Evolutionary conservation across 2,888 invertebrate genomes (phyloP).

Genomic region (Lampropteryx suffumata): DNA sequence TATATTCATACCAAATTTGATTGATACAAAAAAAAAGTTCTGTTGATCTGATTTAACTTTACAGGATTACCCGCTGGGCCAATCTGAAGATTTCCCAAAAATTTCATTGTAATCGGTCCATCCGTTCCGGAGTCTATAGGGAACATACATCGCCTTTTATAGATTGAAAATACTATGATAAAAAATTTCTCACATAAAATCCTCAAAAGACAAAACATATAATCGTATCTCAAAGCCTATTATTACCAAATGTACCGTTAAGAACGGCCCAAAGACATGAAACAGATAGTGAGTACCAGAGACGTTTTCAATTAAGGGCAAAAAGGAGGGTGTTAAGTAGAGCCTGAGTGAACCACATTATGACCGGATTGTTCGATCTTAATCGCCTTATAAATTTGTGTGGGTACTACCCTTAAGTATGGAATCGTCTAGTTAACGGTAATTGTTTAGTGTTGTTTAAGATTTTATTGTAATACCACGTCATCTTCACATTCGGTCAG

Average conservation of each 20-base stretch:
- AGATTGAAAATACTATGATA: background rate
- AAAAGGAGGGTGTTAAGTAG: constrained; percentile 56
- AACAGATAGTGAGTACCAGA: constrained; percentile 46
- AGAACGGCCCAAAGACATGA: constrained; percentile 35
- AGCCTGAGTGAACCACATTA: constrained; percentile 58
- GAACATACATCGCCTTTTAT: too few relatives aligned
- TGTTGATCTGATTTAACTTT: too few relatives aligned
- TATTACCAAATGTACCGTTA: constrained; percentile 33
- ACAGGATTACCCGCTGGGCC: too few relatives aligned
- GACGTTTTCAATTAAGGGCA: constrained; percentile 53
- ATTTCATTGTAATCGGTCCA: too few relatives aligned
- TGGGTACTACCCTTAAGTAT: constrained; percentile 30
- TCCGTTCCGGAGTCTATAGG: too few relatives aligned
- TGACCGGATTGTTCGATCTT: constrained; percentile 44
- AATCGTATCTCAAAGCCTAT: constrained; percentile 23
- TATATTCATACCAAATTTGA: too few relatives aligned
- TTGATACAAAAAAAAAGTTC: too few relatives aligned
- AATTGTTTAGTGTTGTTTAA: constrained; percentile 11
- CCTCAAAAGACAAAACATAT: constrained; percentile 2
- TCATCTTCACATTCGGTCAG: background rate
- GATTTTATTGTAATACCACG: background rate
- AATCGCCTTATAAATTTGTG: constrained; percentile 44
- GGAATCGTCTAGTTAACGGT: constrained; percentile 21
- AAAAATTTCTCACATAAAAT: background rate
- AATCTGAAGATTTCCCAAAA: too few relatives aligned